These are phyloP conservation scores for Ditylenchus weischeri DNA, from an alignment of 2,888 invertebrate species.

Conservation along the genomic window DNA sequence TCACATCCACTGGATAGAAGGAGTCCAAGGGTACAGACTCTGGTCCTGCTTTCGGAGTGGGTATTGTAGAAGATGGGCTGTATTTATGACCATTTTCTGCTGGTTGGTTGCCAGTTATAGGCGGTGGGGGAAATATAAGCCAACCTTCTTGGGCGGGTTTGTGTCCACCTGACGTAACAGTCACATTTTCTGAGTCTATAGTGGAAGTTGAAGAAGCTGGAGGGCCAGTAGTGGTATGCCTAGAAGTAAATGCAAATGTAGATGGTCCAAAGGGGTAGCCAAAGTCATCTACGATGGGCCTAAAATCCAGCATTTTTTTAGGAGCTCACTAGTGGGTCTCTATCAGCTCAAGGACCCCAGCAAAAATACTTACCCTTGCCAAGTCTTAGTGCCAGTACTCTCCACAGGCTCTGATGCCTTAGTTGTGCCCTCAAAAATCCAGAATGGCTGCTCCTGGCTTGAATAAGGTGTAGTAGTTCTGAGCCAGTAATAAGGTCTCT, in stretches of 20 bases:
- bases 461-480: too few species aligned
- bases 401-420: background rate
- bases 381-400: background rate
- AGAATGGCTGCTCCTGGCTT: too few species aligned
- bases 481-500: too few species aligned
- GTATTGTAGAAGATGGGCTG: too few species aligned
- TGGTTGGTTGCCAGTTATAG: background rate
- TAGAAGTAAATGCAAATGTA: conserved; percentile 6
- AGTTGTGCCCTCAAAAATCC: too few species aligned
- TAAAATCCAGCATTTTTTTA: background rate
- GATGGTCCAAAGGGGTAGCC: conserved; percentile 1
- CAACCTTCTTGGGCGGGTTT: conserved; percentile 2
- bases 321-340: background rate
- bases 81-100: too few species aligned
- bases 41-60: too few species aligned
- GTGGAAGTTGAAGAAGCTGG: background rate
- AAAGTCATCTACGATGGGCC: conserved; percentile 13
- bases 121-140: conserved; percentile 1
- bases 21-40: too few species aligned
- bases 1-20: too few species aligned
- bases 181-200: background rate
- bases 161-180: background rate
- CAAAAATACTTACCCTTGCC: background rate
- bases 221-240: background rate
- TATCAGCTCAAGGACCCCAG: background rate